Conservation (phyloP, 2,113 vertebrate species). For the Pongo pygmaeus region DNA sequence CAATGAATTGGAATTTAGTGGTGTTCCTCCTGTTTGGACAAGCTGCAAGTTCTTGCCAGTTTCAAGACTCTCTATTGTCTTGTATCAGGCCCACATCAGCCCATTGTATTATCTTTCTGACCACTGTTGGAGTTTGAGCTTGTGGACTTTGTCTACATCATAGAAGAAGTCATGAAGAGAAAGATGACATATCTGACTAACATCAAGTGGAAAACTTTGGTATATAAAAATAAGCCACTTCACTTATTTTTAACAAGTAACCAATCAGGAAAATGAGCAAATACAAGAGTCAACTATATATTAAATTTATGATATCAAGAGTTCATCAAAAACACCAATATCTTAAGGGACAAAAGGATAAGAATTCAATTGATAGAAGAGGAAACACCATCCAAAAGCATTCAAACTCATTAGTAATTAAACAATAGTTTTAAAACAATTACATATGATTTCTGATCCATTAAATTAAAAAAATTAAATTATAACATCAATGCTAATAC, state of each 20-base stretch:
- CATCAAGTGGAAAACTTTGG: background rate
- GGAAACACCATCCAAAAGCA: background rate
- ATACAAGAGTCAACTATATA: background rate
- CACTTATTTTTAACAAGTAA: background rate
- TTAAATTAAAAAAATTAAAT: background rate
- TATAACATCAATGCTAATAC: background rate
- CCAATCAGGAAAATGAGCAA: background rate
- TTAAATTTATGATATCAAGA: background rate
- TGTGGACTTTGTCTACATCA: background rate
- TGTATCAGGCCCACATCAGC: background rate
- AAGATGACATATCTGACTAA: background rate
- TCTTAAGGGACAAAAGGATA: background rate
- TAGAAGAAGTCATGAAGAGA: background rate
- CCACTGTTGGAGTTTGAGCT: background rate
- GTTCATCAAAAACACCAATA: background rate
- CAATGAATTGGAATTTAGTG: background rate
- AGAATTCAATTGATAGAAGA: background rate
- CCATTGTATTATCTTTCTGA: background rate
- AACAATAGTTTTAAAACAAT: background rate
- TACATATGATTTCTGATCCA: background rate
- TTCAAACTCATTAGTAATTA: slow-evolving; percentile 11
- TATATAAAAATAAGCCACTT: background rate
- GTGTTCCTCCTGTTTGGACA: background rate
- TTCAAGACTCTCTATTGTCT: background rate
- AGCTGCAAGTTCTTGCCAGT: background rate